A percentile compares a stretch with the other conserved stretches of the same genome.
Evolutionary conservation across 2,888 invertebrate genomes (phyloP).

Genomic region (Scotopteryx bipunctaria): DNA sequence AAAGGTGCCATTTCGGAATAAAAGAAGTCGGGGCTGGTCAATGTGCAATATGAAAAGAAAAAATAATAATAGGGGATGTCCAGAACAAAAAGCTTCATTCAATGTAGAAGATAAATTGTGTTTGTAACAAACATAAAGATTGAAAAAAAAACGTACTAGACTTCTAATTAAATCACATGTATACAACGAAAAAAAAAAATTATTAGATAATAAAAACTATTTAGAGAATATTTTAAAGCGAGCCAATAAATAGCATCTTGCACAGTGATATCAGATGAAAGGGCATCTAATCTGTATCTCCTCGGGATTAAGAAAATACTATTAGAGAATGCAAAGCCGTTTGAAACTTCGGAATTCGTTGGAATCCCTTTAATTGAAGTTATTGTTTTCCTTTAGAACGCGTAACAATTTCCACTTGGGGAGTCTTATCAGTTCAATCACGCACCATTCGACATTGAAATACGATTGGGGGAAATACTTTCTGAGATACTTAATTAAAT

Average conservation of each 20-base stretch:
- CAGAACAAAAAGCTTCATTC: too few relatives aligned
- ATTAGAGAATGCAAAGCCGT: conserved; percentile 30
- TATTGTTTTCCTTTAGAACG: conserved; percentile 57
- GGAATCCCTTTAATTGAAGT: conserved; percentile 57
- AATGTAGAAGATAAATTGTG: too few relatives aligned
- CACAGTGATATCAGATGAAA: conserved; percentile 10
- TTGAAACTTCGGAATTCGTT: conserved; percentile 41
- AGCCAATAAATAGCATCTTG: conserved; percentile 8
- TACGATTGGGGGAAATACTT: conserved; percentile 48
- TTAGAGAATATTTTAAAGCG: not conserved
- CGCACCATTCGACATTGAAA: conserved; percentile 55
- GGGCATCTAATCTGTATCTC: conserved; percentile 18
- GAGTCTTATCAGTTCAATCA: conserved; percentile 56
- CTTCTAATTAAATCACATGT: too few relatives aligned
- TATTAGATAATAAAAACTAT: too few relatives aligned
- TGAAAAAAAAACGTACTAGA: too few relatives aligned
- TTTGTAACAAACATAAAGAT: too few relatives aligned
- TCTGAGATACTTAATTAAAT: conserved; percentile 41
- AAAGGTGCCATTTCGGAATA: too few relatives aligned
- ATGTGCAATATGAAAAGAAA: too few relatives aligned
- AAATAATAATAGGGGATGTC: too few relatives aligned
- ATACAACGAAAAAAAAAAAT: too few relatives aligned
- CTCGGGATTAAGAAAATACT: conserved; percentile 31
- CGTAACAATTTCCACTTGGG: conserved; percentile 36
- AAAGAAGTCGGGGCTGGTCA: too few relatives aligned